These are phyloP conservation scores for Pipistrellus kuhlii DNA, from an alignment of 2,797 vertebrate genomes.

Conservation along the genomic window DNA sequence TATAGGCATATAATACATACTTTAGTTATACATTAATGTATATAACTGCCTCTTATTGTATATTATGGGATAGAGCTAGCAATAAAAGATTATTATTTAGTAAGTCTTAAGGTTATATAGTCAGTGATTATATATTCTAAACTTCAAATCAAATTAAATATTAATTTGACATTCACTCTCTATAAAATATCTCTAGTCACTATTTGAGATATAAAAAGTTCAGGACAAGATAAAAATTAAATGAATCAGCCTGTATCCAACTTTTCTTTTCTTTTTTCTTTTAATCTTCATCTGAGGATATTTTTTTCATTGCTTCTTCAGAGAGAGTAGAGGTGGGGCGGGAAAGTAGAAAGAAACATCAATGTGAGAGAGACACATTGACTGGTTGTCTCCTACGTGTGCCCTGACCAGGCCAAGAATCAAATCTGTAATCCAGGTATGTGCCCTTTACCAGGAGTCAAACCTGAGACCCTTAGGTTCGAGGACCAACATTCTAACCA, in stretches of 20 bases:
- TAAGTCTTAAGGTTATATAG: conserved; percentile 13
- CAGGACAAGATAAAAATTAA: conserved; percentile 60
- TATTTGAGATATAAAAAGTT: conserved; percentile 48
- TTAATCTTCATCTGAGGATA: no score
- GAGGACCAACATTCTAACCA: no score
- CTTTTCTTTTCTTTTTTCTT: neutral
- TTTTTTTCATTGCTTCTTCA: no score
- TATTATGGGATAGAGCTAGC: neutral
- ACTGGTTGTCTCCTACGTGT: no score
- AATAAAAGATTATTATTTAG: conserved; percentile 22
- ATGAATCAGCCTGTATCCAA: neutral
- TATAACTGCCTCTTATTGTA: neutral
- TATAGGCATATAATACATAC: neutral
- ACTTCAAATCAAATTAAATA: conserved; percentile 52
- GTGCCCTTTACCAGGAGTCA: no score
- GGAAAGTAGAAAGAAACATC: no score
- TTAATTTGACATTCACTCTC: conserved; percentile 11
- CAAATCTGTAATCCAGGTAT: no score
- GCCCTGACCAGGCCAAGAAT: no score
- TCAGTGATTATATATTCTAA: conserved; percentile 21
- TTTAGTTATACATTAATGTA: conserved; percentile 37
- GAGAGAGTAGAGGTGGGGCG: no score
- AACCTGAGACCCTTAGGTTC: no score
- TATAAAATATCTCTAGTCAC: conserved; percentile 5
- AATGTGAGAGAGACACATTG: no score